Percentiles rank a stretch among this genome's conserved stretches.
phyloP scores from a whole-genome alignment of 2,113 vertebrate species.

The Lucifuga dentata region DNA sequence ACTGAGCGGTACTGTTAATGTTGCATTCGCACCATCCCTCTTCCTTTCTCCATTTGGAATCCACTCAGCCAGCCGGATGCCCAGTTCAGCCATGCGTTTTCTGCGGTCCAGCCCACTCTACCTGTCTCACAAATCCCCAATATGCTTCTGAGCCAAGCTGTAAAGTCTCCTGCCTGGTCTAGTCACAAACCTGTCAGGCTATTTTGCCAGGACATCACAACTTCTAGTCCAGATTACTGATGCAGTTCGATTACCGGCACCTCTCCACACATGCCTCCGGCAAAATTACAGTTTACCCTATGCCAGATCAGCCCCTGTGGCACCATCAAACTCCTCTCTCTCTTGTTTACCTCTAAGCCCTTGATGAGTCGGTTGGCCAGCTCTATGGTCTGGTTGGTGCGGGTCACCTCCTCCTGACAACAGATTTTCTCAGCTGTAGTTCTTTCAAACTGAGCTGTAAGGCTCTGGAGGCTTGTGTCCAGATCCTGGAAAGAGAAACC shows the following conservation, averaged over 20 bases:
- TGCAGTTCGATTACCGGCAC: conserved; percentile 56
- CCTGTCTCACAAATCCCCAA: conserved; percentile 72
- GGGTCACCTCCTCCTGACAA: conserved; percentile 85
- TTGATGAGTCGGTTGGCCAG: conserved; percentile 84
- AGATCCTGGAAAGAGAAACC: conserved; percentile 80
- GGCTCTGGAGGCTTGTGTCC: conserved; percentile 79
- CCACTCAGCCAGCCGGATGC: conserved; percentile 72
- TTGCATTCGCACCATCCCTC: conserved; percentile 38
- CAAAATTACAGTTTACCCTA: conserved; percentile 46
- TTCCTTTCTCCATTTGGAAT: conserved; percentile 74
- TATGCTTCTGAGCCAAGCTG: conserved; percentile 69
- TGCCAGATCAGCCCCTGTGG: conserved; percentile 50
- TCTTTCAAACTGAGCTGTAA: conserved; percentile 84
- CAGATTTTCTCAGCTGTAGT: conserved; percentile 82
- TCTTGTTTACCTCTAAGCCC: conserved; percentile 83
- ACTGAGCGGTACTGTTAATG: conserved; percentile 29
- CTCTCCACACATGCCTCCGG: conserved; percentile 50
- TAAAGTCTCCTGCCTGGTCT: conserved; percentile 59
- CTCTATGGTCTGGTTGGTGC: conserved; percentile 81
- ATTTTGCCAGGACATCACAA: conserved; percentile 65
- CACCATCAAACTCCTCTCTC: conserved; percentile 34
- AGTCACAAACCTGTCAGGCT: conserved; percentile 57
- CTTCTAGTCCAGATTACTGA: conserved; percentile 63
- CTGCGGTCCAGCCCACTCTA: conserved; percentile 80
- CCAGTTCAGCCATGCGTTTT: conserved; percentile 78